Conservation (phyloP, 2,888 invertebrate species). For the Panopea generosa region DNA sequence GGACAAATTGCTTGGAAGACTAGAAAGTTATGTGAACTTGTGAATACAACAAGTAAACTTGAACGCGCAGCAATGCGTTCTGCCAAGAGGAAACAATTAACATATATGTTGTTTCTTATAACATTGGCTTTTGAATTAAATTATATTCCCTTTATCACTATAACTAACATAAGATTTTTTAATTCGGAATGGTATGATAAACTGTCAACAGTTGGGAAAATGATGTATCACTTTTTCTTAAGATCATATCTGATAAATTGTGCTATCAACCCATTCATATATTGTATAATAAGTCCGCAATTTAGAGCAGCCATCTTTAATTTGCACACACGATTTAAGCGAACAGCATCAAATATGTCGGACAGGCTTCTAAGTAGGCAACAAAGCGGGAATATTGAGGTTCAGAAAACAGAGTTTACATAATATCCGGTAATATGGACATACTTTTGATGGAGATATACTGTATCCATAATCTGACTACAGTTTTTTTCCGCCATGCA, state of each 20-base stretch:
- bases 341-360: too few species aligned
- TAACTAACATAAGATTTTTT: constrained; percentile 66
- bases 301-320: constrained; percentile 63
- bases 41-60: constrained; percentile 11
- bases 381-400: too few species aligned
- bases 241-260: constrained; percentile 72
- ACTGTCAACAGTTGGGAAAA: constrained; percentile 57
- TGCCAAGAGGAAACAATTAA: constrained; percentile 45
- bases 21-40: constrained; percentile 17
- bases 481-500: too few species aligned
- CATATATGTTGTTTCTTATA: constrained; percentile 71
- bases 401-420: too few species aligned
- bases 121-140: constrained; percentile 72
- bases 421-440: too few species aligned
- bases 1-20: constrained; percentile 47
- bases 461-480: too few species aligned
- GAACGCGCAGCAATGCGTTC: constrained; percentile 10
- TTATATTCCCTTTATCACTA: constrained; percentile 72
- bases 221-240: constrained; percentile 70
- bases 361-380: too few species aligned
- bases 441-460: too few species aligned
- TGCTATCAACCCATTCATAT: constrained; percentile 79
- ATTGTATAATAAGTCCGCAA: constrained; percentile 75
- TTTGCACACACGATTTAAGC: too few species aligned
- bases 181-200: constrained; percentile 55